These are phyloP conservation scores for Aphidius ervi DNA, from an alignment of 1,140 invertebrate species.

Conservation along the genomic window DNA sequence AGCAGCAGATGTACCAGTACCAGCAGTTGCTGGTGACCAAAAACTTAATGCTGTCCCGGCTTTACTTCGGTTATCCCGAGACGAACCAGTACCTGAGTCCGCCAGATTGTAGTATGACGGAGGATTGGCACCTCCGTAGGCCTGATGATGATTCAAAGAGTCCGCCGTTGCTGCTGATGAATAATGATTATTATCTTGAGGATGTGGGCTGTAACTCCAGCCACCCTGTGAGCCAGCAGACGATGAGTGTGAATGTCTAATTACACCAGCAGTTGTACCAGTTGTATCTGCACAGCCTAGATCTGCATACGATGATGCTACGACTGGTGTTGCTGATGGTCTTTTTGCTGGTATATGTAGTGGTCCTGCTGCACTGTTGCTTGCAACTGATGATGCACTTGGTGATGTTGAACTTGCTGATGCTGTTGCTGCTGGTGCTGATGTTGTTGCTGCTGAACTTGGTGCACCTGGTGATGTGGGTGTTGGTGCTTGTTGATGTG, in stretches of 20 bases:
- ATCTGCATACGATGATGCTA: conserved; percentile 55
- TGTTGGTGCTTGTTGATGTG: conserved; percentile 51
- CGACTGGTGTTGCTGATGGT: conserved; percentile 51
- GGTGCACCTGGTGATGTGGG: conserved; percentile 54
- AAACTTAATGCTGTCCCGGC: conserved; percentile 60
- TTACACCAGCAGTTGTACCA: conserved; percentile 57
- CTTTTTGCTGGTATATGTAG: conserved; percentile 82
- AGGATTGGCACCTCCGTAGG: conserved; percentile 59
- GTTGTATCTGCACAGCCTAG: conserved; percentile 58
- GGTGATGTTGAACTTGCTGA: conserved; percentile 68
- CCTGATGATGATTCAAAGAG: conserved; percentile 65
- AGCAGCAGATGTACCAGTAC: conserved; percentile 55
- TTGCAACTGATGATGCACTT: conserved; percentile 61
- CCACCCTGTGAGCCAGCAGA: conserved; percentile 60
- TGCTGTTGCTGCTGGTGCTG: conserved; percentile 54
- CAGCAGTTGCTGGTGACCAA: conserved; percentile 63
- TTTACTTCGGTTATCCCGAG: conserved; percentile 57
- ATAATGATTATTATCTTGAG: conserved; percentile 52
- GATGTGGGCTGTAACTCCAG: conserved; percentile 51
- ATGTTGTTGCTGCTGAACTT: conserved; percentile 51
- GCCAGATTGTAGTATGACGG: conserved; percentile 74
- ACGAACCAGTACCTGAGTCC: conserved; percentile 45
- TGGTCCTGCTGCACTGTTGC: conserved; percentile 62
- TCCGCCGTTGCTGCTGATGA: conserved; percentile 45
- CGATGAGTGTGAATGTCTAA: conserved; percentile 68